Base-by-base conservation (phyloP, 2,113 vertebrate species). In the Dasypus novemcinctus region DNA sequence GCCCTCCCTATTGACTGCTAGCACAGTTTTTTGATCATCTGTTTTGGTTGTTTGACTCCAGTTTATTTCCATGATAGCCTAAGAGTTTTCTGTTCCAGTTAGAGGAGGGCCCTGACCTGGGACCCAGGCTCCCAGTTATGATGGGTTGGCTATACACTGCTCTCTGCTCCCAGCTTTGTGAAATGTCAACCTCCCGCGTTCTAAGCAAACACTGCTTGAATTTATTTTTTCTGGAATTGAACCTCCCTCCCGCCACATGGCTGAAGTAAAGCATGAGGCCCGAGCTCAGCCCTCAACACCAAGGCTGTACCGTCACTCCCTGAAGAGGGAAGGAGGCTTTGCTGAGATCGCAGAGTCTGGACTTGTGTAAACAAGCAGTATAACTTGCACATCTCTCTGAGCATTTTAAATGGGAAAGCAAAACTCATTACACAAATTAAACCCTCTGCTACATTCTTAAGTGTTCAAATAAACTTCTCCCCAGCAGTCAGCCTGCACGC, bases 391-490 rank as follows among this genome's bases (percentile, higher is more conserved):
- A 90, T 87, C 54, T 84, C 76, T 93, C 84, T 14, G 59, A 93
- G 75, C 41, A 86, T 94, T 89, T 86, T 64, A n/a, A 78, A 75
- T 4, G 87, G 78, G 74, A 91, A 95, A 96, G 75, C 29, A 95
- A 95, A 97, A 87, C 61, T 89, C 87, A 83, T 64, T 57, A 93
- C 11, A 95, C 74, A 95, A 92, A 38, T 94, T 88, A 90, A 95
- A 76, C 79, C 90, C 88, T 97, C 75, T 87, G 25, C 82, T 1
- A 72, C 76, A 90, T 85, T 95, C 95, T 95, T 63, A 94, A 63
- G 75, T 36, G 86, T 87, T 93, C 75, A 97, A 87, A 95, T 81
- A 96, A 79, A 94, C 86, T 88, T 86, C 38, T n/a, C 71, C 18
- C 82, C 4, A 1, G 68, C 94, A 41, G 20, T 36, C 87, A 29